Evolutionary conservation across 2,797 vertebrate species (phyloP), one percentile per base, ranked within the genome.

Genomic region (Jordanella pulchra): DNA sequence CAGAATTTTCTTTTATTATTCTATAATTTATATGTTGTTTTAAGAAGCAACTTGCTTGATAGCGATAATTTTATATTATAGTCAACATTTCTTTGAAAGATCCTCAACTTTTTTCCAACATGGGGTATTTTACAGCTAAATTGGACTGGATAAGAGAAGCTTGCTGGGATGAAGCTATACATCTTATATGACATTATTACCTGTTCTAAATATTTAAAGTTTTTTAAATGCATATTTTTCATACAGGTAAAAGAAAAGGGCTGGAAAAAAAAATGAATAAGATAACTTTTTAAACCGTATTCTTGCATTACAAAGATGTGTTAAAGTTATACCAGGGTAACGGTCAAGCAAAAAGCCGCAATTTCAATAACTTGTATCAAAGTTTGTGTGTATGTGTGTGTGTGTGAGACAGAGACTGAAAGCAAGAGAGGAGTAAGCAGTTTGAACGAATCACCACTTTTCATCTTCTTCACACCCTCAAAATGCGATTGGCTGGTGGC

Each of bases 51-150:
- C 25, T 27, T 45, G 67, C 11, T 48, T 15, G 17, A 65, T 15
- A 9, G 28, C 45, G 13, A 53, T 23, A 35, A 6, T 17, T 65
- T 12, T 35, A 28, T 71, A 25, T 30, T 12, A 48, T 21, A 9
- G 23, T 1, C 65, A 51, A 25, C 1, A 61, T 69, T 71, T 68
- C 12, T 78, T 66, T 70, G 13, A 25, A 28, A 66, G 28, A 48
- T 27, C 1, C 12, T 23, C 1, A 10, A 27, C 25, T 47, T 61
- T 17, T 44, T 53, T 66, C 14, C 7, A 4, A 21, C 4, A 3
- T 1, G 35, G 65, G 64, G 18, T 51, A 18, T 67, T 21, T 39
- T 14, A 65, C 54, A 27, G 21, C 45, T 70, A 48, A 27, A 71
- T 12, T 69, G 30, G 18, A 44, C 9, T 35, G 28, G 25, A 50